Evolutionary conservation across 2,113 vertebrate species (phyloP), one percentile per base, ranked within the genome.

Genomic region (Lycaon pictus): DNA sequence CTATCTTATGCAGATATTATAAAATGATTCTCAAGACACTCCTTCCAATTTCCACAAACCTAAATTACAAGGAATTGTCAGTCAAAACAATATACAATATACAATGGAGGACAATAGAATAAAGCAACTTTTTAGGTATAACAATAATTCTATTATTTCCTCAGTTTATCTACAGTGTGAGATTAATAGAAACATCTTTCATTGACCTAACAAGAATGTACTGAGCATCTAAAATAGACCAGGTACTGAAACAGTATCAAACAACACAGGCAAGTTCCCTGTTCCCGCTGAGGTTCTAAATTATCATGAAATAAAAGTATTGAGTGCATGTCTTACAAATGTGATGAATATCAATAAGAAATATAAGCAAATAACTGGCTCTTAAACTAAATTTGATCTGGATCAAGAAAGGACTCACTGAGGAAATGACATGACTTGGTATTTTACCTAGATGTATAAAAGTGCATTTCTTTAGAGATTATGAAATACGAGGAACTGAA

Each of bases 401-500:
- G 51, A 19, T 79, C n/a, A 67, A 87, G 35, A 93, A 80, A 79
- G 32, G 4, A 22, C 90, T 93, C 53, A 79, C 80, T 43, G 7
- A 90, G 23, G 17, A 95, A 95, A 86, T 2, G 0, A 27, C 5
- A 95, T 71, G 32, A 63, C 35, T 93, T 69, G 32, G 1, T 29
- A 58, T 63, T 81, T 93, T 72, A 80, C 65, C 11, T 80, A 72
- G 1, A 48, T 83, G 56, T n/a, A 25, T n/a, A 53, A 48, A 25
- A 85, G 89, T 27, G 63, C 16, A 91, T 85, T 90, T 1, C 53
- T 60, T 77, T 77, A 35, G 51, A 95, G 17, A 92, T 71, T 83
- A 56, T 90, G 7, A 95, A 95, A 93, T 72, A 65, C 53, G 60
- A 35, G 53, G 22, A 62, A 96, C 3, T 32, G 37, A 85, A 97